Evolutionary conservation across 2,888 invertebrate genomes (phyloP).

Genomic region (Erebia aethiops): DNA sequence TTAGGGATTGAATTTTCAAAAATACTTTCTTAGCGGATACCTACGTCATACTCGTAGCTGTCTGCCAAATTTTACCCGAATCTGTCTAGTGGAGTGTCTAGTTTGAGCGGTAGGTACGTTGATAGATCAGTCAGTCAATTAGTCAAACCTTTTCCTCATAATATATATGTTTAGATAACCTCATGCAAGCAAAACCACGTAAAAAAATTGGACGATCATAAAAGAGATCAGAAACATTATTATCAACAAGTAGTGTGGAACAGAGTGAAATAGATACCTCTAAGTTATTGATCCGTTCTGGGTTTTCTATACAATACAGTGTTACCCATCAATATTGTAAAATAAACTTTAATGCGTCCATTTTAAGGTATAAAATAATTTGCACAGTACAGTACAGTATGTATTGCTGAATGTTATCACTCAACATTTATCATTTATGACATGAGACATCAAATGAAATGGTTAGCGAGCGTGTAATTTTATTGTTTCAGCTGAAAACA

Average conservation of each 20-base stretch:
- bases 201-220: neutral
- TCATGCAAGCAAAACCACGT: neutral
- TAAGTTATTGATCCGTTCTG: conserved; percentile 17
- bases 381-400: neutral
- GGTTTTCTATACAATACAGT: conserved; percentile 11
- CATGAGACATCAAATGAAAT: neutral
- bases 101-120: too few relatives aligned
- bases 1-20: too few relatives aligned
- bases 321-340: conserved; percentile 3
- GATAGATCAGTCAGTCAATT: too few relatives aligned
- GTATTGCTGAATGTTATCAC: neutral
- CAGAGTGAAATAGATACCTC: conserved; percentile 14
- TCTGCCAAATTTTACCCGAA: too few relatives aligned
- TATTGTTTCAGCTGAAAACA: neutral
- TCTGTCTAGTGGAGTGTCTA: too few relatives aligned
- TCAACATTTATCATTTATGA: neutral
- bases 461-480: neutral
- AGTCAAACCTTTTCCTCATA: too few relatives aligned
- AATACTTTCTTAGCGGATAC: too few relatives aligned
- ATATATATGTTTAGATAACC: neutral
- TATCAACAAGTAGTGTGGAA: conserved; percentile 7
- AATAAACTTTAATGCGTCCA: neutral
- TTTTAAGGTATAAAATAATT: conserved; percentile 1
- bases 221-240: conserved; percentile 2
- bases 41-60: too few relatives aligned